Evolutionary conservation across 2,888 invertebrate genomes (phyloP), one percentile per base, ranked within the genome.

Genomic region (Acleris laterana): DNA sequence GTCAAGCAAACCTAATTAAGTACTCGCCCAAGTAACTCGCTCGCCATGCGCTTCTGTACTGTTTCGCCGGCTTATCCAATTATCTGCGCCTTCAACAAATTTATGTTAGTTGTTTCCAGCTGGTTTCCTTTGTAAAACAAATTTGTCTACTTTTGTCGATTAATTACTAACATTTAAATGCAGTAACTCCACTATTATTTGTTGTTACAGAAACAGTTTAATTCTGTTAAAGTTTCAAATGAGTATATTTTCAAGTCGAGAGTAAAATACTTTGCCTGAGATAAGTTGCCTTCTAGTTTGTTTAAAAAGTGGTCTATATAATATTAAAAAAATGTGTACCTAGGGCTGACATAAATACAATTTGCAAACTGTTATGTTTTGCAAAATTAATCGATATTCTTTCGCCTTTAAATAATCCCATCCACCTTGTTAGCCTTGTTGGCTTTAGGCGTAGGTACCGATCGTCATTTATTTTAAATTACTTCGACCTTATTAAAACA

Each of bases 1-100:
- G 60, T 61, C 65, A 65, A 61, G 60, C 19, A 65, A 65, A 65
- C 65, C 55, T 60, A 65, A 65, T 65, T 65, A 65, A 65, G 65
- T 52, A 38, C 51, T 61, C 61, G 61, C 55, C 32, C 61, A 56
- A 66, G 65, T 61, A 61, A 61, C 62, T 62, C 62, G 56, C n/a
- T 56, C 50, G 61, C 46, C 46, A 51, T 61, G 60, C 61, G 56
- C 61, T 56, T 61, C 58, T 59, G 56, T 66, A 57, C 56, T 62
- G 57, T 62, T 66, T 66, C 66, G 38, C 51, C 22, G 55, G 48
- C 32, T 66, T 46, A 66, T 66, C 38, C 28, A 66, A 62, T 66
- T 66, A 66, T 66, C 51, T 17, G 19, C 46, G 66, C 57, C 65
- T 66, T 66, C 44, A 62, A 66, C 56, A 50, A 66, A 66, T 62